Conservation (phyloP, 1,140 invertebrate species). For the Bradynema listronoti region DNA sequence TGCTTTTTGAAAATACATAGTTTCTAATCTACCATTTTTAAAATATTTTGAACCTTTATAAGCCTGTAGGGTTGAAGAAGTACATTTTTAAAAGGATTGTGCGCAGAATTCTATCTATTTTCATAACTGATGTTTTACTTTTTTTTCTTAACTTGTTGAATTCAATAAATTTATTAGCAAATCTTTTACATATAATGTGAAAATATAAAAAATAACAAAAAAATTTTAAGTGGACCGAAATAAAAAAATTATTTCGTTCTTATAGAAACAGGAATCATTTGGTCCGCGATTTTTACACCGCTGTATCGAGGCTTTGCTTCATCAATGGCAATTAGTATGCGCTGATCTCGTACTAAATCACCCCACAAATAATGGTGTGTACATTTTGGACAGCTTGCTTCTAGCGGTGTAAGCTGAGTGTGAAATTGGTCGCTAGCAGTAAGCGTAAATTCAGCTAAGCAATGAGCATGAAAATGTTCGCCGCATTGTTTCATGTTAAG, state of each 20-base stretch:
- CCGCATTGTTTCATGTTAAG: conserved; percentile 23
- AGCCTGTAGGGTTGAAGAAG: no score
- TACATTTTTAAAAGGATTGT: no score
- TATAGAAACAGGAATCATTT: conserved; percentile 33
- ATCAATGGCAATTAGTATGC: conserved; percentile 21
- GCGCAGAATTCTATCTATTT: no score
- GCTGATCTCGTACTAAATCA: conserved; percentile 36
- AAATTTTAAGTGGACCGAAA: not conserved
- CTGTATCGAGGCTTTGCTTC: conserved; percentile 26
- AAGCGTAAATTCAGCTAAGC: conserved; percentile 30
- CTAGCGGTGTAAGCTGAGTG: conserved; percentile 17
- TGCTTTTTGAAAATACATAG: no score
- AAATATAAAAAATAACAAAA: not conserved
- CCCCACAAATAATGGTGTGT: conserved; percentile 30
- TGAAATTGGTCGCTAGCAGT: conserved; percentile 11
- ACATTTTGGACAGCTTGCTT: conserved; percentile 26
- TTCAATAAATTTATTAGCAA: no score
- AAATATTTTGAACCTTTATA: no score
- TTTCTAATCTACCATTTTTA: no score
- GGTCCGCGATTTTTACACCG: conserved; percentile 34
- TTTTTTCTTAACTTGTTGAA: no score
- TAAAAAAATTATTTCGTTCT: conserved; percentile 18
- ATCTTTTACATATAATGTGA: not conserved
- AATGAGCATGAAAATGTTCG: conserved; percentile 31
- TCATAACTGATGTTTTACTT: no score